Evolutionary conservation across 2,113 vertebrate species (phyloP), one percentile per base, ranked within the genome.

Genomic region (Saccopteryx leptura): DNA sequence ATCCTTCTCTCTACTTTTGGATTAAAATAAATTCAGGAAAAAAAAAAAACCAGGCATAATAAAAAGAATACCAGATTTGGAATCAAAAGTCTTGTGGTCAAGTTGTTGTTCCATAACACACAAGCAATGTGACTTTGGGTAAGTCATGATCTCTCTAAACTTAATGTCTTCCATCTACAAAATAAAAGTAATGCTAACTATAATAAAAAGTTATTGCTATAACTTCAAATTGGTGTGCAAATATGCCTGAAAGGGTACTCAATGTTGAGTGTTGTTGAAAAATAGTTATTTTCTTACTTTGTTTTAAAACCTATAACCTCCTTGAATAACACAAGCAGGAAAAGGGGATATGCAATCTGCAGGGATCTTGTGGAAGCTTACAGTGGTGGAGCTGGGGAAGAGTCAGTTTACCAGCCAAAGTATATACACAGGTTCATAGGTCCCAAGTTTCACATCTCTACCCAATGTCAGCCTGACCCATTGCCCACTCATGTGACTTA

Each of bases 21-120:
- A 50, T 88, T 80, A 69, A 65, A 86, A 78, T 80, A 93, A 75
- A 93, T 83, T 88, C 60, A 86, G 39, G 21, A 28, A 94, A 90
- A 76, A 39, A 39, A 39, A 94, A 90, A 76, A 39, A 39, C 2
- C 5, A 71, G 8, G 2, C 13, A 61, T 85, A 65, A 88, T 50
- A 76, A 90, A 89, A 89, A 63, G 5, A 71, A 28, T 2, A 66
- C 21, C 68, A 14, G 9, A 76, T 31, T 71, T 92, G 24, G 9
- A 81, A 60, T 90, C 14, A 46, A 79, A 86, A 33, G 33, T 74
- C 74, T 92, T 81, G 8, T 23, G 48, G 94, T 90, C 60, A 50
- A 63, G 19, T 58, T 33, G 28, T 84, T 13, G 9, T 50, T 85
- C 23, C 15, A 14, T 69, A 75, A 84, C 14, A 87, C 9, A 93